Conservation (phyloP, 2,888 invertebrate species). For the Caenorhabditis auriculariae region DNA sequence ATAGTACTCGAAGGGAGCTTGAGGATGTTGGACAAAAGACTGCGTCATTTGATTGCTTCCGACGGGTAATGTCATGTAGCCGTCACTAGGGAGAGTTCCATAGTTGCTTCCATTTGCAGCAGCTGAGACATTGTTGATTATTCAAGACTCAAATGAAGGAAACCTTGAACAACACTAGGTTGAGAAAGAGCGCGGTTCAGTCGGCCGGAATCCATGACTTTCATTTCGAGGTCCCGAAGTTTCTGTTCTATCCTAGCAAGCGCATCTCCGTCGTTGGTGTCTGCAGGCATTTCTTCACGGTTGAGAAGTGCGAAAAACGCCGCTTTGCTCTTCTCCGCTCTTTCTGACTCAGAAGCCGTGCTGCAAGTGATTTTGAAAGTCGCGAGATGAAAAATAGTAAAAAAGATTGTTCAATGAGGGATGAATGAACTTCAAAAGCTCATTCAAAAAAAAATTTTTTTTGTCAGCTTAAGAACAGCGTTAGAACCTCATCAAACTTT, state of each 20-base stretch:
- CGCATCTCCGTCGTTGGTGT: constrained; percentile 4
- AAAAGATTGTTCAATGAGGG: neutral
- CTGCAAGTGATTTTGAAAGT: constrained; percentile 30
- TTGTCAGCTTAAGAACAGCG: too few species aligned
- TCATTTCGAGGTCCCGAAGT: constrained; percentile 11
- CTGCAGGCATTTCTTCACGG: too few species aligned
- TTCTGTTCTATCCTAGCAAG: constrained; percentile 1
- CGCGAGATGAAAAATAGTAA: neutral
- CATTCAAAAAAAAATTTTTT: neutral
- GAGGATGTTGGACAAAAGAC: constrained; percentile 29
- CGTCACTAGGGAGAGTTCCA: neutral
- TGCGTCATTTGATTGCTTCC: constrained; percentile 29
- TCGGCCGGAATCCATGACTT: constrained; percentile 12
- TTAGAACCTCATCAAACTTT: too few species aligned
- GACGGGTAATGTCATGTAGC: constrained; percentile 29
- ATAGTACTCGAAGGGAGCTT: constrained; percentile 17
- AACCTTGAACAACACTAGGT: constrained; percentile 48
- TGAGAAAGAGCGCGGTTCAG: constrained; percentile 38
- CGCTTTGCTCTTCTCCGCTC: constrained; percentile 57
- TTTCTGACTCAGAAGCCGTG: constrained; percentile 50
- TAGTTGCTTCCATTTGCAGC: too few species aligned
- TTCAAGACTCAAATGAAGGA: neutral
- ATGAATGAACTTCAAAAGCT: too few species aligned
- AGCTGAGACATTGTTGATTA: neutral
- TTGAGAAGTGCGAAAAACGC: constrained; percentile 58